A percentile compares a stretch with the other conserved stretches of the same genome.
These are phyloP conservation scores for Apeira syringaria DNA, from an alignment of 2,888 invertebrate genomes.

Conservation along the genomic window DNA sequence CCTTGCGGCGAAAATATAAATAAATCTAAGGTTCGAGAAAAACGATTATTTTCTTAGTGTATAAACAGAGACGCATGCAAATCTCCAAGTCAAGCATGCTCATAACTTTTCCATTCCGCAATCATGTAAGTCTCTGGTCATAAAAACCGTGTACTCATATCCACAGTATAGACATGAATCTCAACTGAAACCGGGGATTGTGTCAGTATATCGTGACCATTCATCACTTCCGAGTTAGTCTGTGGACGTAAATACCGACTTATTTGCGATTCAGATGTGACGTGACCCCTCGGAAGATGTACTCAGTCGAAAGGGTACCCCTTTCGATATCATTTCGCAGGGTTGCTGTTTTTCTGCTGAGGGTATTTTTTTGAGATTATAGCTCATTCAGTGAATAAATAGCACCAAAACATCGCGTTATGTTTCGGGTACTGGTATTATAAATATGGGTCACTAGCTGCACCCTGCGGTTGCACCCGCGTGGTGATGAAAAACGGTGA, in stretches of 20 bases:
- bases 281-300: constrained; percentile 21
- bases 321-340: constrained; percentile 35
- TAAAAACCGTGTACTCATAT: constrained; percentile 2
- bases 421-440: too few relatives aligned
- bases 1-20: too few relatives aligned
- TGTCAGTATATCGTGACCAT: constrained; percentile 21
- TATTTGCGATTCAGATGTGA: constrained; percentile 48
- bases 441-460: too few relatives aligned
- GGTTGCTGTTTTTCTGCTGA: constrained; percentile 10
- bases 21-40: too few relatives aligned
- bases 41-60: too few relatives aligned
- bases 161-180: constrained; percentile 8
- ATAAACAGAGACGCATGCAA: too few relatives aligned
- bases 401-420: too few relatives aligned
- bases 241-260: constrained; percentile 31
- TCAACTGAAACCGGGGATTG: constrained; percentile 15
- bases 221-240: constrained; percentile 27
- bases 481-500: too few relatives aligned
- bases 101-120: not conserved
- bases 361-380: constrained; percentile 3
- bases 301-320: constrained; percentile 29
- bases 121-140: constrained; percentile 1
- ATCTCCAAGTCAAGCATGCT: too few relatives aligned
- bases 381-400: too few relatives aligned
- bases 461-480: too few relatives aligned